phyloP scores from a whole-genome alignment of 1,140 invertebrate genomes.

The Sweltsa coloradensis region DNA sequence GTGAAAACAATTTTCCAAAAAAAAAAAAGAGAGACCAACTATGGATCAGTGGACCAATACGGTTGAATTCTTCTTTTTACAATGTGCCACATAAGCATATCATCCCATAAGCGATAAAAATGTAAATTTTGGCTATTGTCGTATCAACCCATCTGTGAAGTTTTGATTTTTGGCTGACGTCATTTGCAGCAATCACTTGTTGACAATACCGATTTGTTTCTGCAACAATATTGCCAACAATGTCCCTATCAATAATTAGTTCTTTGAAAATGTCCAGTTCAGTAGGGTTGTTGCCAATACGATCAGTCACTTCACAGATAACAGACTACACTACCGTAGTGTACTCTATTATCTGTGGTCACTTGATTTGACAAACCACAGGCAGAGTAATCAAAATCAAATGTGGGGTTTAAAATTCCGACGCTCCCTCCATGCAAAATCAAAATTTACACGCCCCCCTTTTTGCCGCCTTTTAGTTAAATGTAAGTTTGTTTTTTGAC shows the following conservation, averaged over 20 bases:
- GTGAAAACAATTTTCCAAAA: slow-evolving; percentile 11
- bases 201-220: slow-evolving; percentile 1
- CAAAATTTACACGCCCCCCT: too few relatives aligned
- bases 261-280: not conserved
- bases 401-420: too few relatives aligned
- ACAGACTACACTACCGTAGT: too few relatives aligned
- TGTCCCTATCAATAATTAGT: not conserved
- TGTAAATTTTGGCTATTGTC: slow-evolving; percentile 1
- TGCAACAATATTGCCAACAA: not conserved
- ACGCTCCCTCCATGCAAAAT: too few relatives aligned
- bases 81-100: not conserved
- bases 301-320: too few relatives aligned
- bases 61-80: not conserved
- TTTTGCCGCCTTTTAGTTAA: too few relatives aligned
- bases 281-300: too few relatives aligned
- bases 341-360: too few relatives aligned
- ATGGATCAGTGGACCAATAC: not conserved
- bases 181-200: not conserved
- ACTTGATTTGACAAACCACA: too few relatives aligned
- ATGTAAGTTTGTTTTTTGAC: too few relatives aligned
- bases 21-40: slow-evolving; percentile 2
- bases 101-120: not conserved
- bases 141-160: not conserved
- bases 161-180: slow-evolving; percentile 2
- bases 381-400: too few relatives aligned